These are phyloP conservation scores for Salvator merianae DNA, from an alignment of 2,113 vertebrate species.

Conservation along the genomic window DNA sequence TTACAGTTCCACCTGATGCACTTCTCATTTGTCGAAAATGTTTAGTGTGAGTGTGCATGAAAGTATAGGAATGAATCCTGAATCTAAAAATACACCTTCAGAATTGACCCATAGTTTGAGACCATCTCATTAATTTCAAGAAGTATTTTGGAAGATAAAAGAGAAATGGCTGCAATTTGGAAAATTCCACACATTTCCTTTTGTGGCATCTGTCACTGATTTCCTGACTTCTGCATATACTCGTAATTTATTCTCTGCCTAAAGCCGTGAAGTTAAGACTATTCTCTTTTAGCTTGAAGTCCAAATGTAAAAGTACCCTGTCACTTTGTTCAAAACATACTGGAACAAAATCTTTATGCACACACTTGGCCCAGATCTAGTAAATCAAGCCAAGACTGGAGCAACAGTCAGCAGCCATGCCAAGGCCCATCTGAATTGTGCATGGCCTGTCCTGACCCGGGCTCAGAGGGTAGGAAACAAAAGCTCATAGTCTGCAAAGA, in stretches of 20 bases:
- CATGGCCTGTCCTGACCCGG: not conserved
- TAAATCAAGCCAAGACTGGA: no score
- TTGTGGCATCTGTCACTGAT: not conserved
- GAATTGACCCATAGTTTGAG: not conserved
- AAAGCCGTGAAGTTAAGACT: not conserved
- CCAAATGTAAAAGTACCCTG: not conserved
- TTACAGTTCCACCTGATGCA: not conserved
- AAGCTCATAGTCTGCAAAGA: no score
- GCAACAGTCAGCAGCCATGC: no score
- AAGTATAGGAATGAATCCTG: not conserved
- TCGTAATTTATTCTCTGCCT: constrained; percentile 3
- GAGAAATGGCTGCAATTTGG: not conserved
- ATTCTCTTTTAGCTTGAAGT: not conserved
- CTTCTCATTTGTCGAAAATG: not conserved
- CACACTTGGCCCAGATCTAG: no score
- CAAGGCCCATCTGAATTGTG: not conserved
- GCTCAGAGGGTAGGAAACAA: no score
- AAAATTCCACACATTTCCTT: not conserved
- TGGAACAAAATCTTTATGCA: not conserved
- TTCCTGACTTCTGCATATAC: not conserved
- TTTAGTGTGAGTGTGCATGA: not conserved
- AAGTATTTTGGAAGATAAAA: not conserved
- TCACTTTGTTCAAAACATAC: not conserved
- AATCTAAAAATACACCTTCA: not conserved
- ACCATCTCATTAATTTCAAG: not conserved